phyloP scores from a whole-genome alignment of 2,888 invertebrate genomes.

The Podotricha telesiphe region DNA sequence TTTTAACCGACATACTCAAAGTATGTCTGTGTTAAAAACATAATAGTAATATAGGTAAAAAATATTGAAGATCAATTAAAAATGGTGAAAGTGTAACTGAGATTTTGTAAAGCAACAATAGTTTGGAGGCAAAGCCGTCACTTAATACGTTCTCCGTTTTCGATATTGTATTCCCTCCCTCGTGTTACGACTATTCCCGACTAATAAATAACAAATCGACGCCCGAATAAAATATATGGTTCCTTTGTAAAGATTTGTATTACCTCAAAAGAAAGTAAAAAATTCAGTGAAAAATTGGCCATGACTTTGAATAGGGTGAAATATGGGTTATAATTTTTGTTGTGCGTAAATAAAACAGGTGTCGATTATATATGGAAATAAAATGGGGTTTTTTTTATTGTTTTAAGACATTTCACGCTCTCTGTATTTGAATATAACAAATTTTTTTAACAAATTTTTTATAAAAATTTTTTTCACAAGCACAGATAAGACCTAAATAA shows the following conservation, averaged over 20 bases:
- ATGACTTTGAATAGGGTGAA: constrained; percentile 19
- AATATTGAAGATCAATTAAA: constrained; percentile 61
- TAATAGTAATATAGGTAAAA: constrained; percentile 54
- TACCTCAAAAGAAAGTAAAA: constrained; percentile 54
- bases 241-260: constrained; percentile 69
- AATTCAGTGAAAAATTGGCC: constrained; percentile 45
- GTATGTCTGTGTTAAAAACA: no score
- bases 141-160: constrained; percentile 80
- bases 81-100: constrained; percentile 58
- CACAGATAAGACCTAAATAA: neutral
- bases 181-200: constrained; percentile 79
- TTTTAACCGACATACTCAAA: no score
- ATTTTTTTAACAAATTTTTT: no score
- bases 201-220: constrained; percentile 84
- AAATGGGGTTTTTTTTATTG: neutral
- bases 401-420: neutral
- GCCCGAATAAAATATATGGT: constrained; percentile 78
- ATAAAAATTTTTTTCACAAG: no score
- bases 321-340: neutral
- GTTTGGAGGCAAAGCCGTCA: constrained; percentile 70
- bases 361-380: neutral
- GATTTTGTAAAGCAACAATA: constrained; percentile 67
- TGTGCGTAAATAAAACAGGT: constrained; percentile 7
- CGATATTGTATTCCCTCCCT: constrained; percentile 74
- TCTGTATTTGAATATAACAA: no score